phyloP scores from a whole-genome alignment of 2,113 vertebrate genomes.

The human (Homo sapiens) region GRCh38 chr1:18500501-18501000 shows the following conservation, averaged over 20 bases:
- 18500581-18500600: background rate
- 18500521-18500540: background rate
- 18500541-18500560: background rate
- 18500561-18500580: background rate
- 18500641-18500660: background rate
- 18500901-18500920: background rate
- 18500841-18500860: background rate
- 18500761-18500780: background rate
- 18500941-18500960: background rate
- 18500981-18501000: background rate
- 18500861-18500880: background rate
- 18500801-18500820: background rate
- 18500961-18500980: background rate
- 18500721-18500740: background rate
- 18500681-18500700: background rate
- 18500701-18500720: background rate
- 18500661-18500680: background rate
- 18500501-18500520: background rate
- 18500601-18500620: rapidly evolving
- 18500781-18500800: background rate
- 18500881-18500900: background rate
- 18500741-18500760: background rate
- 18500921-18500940: background rate
- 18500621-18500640: background rate
- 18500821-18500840: rapidly evolving